phyloP scores from a whole-genome alignment of 2,113 vertebrate genomes.

The Mormyrus lacerda region DNA sequence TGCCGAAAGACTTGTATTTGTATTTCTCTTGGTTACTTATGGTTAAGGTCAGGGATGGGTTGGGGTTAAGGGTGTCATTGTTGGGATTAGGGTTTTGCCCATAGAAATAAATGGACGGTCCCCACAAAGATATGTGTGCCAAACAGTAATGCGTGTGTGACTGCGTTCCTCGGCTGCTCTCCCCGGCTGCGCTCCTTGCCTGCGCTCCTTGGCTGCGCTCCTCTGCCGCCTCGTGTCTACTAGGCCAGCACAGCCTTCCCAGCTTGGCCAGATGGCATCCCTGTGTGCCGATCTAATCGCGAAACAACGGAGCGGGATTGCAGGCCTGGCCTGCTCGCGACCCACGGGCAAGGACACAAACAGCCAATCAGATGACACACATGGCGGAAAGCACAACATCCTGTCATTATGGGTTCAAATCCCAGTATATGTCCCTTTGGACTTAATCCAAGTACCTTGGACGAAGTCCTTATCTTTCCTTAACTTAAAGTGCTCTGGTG shows the following conservation, averaged over 20 bases:
- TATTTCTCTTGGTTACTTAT: background rate
- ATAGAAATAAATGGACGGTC: background rate
- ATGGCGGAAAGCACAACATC: background rate
- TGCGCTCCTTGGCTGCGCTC: background rate
- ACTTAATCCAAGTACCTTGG: background rate
- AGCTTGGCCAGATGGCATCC: conserved; percentile 3
- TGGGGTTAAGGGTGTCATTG: too few relatives aligned
- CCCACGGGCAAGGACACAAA: background rate
- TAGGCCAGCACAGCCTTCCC: background rate
- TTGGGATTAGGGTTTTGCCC: too few relatives aligned
- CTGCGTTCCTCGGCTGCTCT: background rate
- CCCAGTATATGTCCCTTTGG: background rate
- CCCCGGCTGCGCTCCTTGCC: background rate
- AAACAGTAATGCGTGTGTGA: background rate
- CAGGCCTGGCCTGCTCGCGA: background rate
- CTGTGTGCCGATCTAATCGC: background rate
- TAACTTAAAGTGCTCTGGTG: background rate
- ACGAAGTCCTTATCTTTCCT: background rate
- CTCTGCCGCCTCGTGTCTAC: background rate
- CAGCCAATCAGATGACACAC: background rate
- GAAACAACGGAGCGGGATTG: background rate
- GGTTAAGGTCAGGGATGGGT: too few relatives aligned
- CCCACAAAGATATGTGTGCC: background rate
- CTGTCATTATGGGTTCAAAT: background rate
- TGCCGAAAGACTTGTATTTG: background rate